Conservation (phyloP, 2,113 vertebrate genomes). For the Xerus inauris region DNA sequence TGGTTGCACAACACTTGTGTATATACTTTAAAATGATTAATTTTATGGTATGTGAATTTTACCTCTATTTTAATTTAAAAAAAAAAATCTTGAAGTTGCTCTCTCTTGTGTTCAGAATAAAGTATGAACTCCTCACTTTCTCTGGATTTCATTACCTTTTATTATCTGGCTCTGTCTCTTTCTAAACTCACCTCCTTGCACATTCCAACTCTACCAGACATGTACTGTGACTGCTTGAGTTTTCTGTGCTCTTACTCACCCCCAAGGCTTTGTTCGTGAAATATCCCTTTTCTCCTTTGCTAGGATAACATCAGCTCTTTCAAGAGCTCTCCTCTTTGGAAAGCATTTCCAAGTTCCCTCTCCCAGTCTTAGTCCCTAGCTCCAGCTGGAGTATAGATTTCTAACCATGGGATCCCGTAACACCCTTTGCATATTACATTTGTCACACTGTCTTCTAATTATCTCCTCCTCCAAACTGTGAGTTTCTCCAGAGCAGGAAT, state of each 20-base stretch:
- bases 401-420: not conserved
- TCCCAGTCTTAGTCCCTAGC: not conserved
- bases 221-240: not conserved
- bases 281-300: not conserved
- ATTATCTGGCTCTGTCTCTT: not conserved
- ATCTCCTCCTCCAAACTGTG: conserved; percentile 57
- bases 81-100: not conserved
- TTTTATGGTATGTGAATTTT: not conserved
- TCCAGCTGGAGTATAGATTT: conserved; percentile 22
- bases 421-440: not conserved
- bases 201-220: not conserved
- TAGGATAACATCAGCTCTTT: not conserved
- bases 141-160: not conserved
- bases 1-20: not conserved
- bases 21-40: not conserved
- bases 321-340: conserved; percentile 22
- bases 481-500: conserved; percentile 63
- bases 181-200: not conserved
- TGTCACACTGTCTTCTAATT: conserved; percentile 63
- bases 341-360: not conserved
- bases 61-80: not conserved
- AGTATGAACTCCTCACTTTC: not conserved
- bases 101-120: not conserved
- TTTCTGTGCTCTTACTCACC: not conserved
- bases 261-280: not conserved